Evolutionary conservation across 2,888 invertebrate genomes (phyloP), one percentile per base, ranked within the genome.

Genomic region (Stomorhina lunata): DNA sequence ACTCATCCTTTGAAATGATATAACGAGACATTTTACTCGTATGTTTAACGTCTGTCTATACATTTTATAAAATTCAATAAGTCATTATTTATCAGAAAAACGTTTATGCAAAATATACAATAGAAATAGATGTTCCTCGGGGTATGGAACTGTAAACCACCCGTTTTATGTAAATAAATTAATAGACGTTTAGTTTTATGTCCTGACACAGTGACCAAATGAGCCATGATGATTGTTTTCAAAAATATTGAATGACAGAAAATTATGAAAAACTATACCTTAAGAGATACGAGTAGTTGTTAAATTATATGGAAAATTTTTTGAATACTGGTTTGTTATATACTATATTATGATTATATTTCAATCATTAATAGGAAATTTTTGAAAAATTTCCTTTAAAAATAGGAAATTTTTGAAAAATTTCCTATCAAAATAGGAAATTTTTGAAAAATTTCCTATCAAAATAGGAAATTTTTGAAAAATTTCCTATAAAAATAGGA

Each of bases 141-240:
- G 22, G 48, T 48, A 48, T 22, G 4, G 22, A 43, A 43, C n/a
- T n/a, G n/a, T 43, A 43, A 1, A 22, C 7, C 43, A 43, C 7
- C 2, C 43, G 17, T 3, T 17, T n/a, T 17, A 43, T 17, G 17
- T 37, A 4, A n/a, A n/a, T 15, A 17, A 15, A 43, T 17, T 43
- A 15, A 48, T 27, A 53, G 29, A 27, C n/a, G 25, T 50, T 27
- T n/a, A 50, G 25, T n/a, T 27, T n/a, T n/a, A 25, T n/a, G 5
- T 50, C 15, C 27, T 29, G 53, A 53, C 29, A 53, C 53, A 53
- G 53, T 53, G 53, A 29, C 53, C n/a, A n/a, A n/a, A n/a, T n/a
- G n/a, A n/a, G n/a, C 48, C 48, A 48, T 25, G 29, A 15, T 53
- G 53, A 53, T 27, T 53, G 53, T 53, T 53, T 29, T 53, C 53